Base-by-base conservation (phyloP, 2,888 invertebrate genomes). In the Sarcophaga variegata region DNA sequence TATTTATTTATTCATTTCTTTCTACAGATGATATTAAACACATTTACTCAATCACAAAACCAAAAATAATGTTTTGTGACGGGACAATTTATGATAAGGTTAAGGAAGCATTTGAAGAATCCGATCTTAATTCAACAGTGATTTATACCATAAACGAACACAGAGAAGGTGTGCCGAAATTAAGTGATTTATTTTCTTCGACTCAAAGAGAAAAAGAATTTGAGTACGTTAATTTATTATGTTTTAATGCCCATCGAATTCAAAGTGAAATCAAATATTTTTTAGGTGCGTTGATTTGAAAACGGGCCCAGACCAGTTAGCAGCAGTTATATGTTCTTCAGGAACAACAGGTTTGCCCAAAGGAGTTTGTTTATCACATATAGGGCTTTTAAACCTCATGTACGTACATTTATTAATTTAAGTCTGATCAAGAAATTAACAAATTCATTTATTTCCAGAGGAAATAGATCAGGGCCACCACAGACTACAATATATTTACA, bases 281-380 rank as follows among this genome's bases (percentile, higher is more conserved):
- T 64, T 27, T 70, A 92, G 91, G 89, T 90, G 3, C 89, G 88
- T 49, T 81, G 81, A 3, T 78, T 92, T 2, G 87, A 81, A 14
- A 84, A 85, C 64, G 89, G 90, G 4, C 82, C 20, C 27, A 2
- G 14, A 77, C 17, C 86, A 83, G 45, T 60, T 78, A 17, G 87
- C 88, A 0, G 74, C 70, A 4, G 91, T 92, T 66, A 37, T 91
- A 5, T 91, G 91, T 69, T 92, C 92, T 0, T 91, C 92, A 2
- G 92, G 92, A 2, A 92, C 92, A 4, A 91, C 92, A 4, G 92
- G 92, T n/a, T 71, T 90, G 27, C 91, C 91, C 0, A 92, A 92
- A 85, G 91, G 90, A 1, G 90, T 92, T 25, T 87, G 85, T 27
- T 60, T 89, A 6, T 84, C 89, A 2, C 89, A 86, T 70, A 3